phyloP scores from a whole-genome alignment of 2,797 vertebrate species.

The Gymnocypris eckloni region DNA sequence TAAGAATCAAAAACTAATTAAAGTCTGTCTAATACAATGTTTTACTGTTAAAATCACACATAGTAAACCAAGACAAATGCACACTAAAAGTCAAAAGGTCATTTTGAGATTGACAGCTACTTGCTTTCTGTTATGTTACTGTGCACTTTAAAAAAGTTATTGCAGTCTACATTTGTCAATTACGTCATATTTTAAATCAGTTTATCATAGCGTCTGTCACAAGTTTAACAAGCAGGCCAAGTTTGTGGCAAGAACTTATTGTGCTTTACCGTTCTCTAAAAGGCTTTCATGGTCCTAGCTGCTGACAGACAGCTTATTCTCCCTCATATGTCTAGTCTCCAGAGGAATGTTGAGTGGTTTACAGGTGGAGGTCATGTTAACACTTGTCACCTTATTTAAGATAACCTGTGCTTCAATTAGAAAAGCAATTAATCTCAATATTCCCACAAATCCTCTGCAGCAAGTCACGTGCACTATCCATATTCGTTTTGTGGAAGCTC shows the following conservation, averaged over 20 bases:
- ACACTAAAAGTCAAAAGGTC: background rate
- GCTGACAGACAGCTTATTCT: background rate
- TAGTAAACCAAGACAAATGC: background rate
- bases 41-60: background rate
- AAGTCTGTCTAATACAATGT: background rate
- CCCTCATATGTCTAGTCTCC: background rate
- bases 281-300: background rate
- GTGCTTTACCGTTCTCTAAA: background rate
- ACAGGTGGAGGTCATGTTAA: background rate
- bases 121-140: background rate
- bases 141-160: background rate
- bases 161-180: background rate
- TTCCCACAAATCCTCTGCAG: constrained; percentile 18
- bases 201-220: background rate
- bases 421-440: constrained; percentile 56
- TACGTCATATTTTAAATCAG: background rate
- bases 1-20: background rate
- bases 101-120: background rate
- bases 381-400: constrained; percentile 12
- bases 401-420: constrained; percentile 51
- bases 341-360: background rate
- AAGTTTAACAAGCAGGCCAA: background rate
- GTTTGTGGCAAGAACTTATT: background rate
- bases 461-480: constrained; percentile 28
- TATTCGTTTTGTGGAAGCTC: constrained; percentile 31